Percentiles rank a stretch among this genome's conserved stretches.
These are phyloP conservation scores for Reinhardtius hippoglossoides DNA, from an alignment of 2,113 vertebrate species.

Conservation along the genomic window DNA sequence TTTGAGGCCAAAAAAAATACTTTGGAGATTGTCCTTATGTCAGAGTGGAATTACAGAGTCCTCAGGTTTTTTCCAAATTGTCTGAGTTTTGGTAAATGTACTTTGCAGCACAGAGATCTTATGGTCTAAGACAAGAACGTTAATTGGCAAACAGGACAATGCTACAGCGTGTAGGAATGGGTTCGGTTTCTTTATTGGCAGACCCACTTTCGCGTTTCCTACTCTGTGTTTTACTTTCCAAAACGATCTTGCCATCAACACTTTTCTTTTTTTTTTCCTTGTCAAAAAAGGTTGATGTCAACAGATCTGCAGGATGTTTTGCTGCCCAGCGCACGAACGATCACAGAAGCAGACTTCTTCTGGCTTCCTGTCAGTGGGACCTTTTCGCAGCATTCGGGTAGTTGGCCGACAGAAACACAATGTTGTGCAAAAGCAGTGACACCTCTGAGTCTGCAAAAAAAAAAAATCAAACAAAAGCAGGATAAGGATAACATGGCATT, in stretches of 20 bases:
- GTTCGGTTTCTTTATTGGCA: neutral
- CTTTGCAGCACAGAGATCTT: neutral
- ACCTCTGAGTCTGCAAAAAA: constrained; percentile 86
- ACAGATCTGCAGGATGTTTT: constrained; percentile 21
- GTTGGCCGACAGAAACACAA: constrained; percentile 93
- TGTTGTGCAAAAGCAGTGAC: constrained; percentile 90
- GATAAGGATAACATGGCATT: neutral
- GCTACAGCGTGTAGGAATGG: neutral
- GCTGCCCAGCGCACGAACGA: neutral
- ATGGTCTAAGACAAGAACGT: neutral
- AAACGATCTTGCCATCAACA: too few species aligned
- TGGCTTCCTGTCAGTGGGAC: constrained; percentile 61
- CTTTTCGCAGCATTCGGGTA: constrained; percentile 46
- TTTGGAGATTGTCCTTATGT: neutral
- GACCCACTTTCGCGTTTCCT: neutral
- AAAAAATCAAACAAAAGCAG: neutral
- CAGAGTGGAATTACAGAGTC: neutral
- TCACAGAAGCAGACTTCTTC: neutral
- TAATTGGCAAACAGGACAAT: neutral
- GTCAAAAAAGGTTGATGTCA: neutral
- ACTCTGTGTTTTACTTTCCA: neutral
- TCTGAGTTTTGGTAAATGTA: neutral
- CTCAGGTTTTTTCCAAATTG: too few species aligned
- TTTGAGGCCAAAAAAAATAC: neutral
- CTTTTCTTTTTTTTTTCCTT: too few species aligned